Percentiles rank a stretch among this genome's conserved stretches.
phyloP scores from a whole-genome alignment of 2,888 invertebrate species.

The Acanthosoma haemorrhoidale region DNA sequence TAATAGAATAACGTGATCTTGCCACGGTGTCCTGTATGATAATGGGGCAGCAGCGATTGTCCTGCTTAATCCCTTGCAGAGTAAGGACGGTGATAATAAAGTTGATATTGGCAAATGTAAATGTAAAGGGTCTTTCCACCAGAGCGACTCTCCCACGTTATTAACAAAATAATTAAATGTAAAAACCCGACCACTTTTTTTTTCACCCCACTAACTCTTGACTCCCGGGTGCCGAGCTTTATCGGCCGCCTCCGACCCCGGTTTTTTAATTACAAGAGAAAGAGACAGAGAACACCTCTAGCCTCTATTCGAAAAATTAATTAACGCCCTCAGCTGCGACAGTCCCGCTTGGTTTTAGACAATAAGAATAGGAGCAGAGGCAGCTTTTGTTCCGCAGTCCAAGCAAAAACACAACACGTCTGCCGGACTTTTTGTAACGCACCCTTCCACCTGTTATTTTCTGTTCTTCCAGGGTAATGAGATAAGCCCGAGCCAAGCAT shows the following conservation, averaged over 20 bases:
- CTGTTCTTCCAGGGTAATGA: constrained; percentile 25
- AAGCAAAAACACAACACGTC: constrained; percentile 13
- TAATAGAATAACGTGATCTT: constrained; percentile 5
- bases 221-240: constrained; percentile 1
- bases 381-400: constrained; percentile 21
- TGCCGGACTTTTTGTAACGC: constrained; percentile 13
- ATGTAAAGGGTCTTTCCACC: not conserved
- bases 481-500: constrained; percentile 17
- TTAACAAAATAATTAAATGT: constrained; percentile 36
- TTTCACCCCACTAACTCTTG: not conserved
- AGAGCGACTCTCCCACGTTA: constrained; percentile 10
- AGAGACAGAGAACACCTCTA: not conserved
- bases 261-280: constrained; percentile 27
- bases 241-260: not conserved
- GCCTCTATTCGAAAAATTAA: constrained; percentile 35
- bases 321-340: constrained; percentile 33
- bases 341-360: constrained; percentile 15
- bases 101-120: constrained; percentile 26
- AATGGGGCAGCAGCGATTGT: not conserved
- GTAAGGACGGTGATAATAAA: constrained; percentile 15
- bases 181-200: constrained; percentile 16
- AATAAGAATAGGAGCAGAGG: constrained; percentile 24
- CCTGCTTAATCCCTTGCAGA: not conserved
- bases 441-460: constrained; percentile 20
- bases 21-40: not conserved